Evolutionary conservation across 2,888 invertebrate genomes (phyloP).

Genomic region (Conomelus anceps): DNA sequence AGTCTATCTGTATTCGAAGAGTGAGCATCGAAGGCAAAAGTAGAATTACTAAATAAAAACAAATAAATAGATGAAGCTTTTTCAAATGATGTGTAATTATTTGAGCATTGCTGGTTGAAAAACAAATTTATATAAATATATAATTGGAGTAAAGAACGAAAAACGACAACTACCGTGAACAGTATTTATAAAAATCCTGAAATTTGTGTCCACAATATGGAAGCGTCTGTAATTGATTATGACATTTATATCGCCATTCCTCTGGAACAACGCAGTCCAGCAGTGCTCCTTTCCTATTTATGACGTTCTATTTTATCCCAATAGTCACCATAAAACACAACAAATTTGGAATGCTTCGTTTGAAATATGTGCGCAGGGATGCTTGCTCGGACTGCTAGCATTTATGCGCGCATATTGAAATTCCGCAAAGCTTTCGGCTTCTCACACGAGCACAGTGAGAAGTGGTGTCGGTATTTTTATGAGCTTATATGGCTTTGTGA

Average conservation of each 20-base stretch:
- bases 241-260: not conserved
- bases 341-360: conserved; percentile 11
- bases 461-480: conserved; percentile 11
- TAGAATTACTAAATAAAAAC: too few relatives aligned
- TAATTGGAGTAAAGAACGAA: too few relatives aligned
- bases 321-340: not conserved
- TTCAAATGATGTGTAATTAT: too few relatives aligned
- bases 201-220: not conserved
- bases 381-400: not conserved
- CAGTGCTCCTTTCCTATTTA: not conserved
- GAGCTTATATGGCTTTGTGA: not conserved
- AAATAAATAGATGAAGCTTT: too few relatives aligned
- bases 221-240: not conserved
- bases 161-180: too few relatives aligned
- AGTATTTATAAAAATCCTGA: not conserved
- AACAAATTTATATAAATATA: too few relatives aligned
- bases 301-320: not conserved
- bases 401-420: conserved; percentile 8
- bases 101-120: too few relatives aligned
- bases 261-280: not conserved
- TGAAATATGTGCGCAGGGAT: conserved; percentile 1
- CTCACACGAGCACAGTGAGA: not conserved
- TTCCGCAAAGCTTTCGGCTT: not conserved
- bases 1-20: too few relatives aligned
- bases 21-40: too few relatives aligned